Base-by-base conservation (phyloP, 2,797 vertebrate species). In the Sandelia bainsii region DNA sequence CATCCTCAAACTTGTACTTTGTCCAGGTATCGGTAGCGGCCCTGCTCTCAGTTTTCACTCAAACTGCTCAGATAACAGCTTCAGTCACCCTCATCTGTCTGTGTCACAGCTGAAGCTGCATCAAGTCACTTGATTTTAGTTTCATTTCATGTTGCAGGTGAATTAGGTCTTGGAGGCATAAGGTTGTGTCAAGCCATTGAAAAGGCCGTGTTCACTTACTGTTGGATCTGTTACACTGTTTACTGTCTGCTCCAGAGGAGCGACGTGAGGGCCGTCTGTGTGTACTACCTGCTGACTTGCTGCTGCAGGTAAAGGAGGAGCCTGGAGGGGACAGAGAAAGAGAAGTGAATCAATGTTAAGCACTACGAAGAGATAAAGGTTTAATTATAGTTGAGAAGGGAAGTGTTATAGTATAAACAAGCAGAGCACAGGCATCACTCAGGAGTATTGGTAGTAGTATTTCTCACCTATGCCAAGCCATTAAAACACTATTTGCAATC, bases 401-500 rank as follows among this genome's bases (percentile, higher is more conserved):
- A 13, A 4, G 46, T 12, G 46, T 46, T 46, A 10, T 11, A 22
- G 46, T 12, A 23, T 12, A 11, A 23, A 22, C 46, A 22, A 23
- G 20, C 11, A 23, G 2, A 5, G 9, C 23, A 11, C 13, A 62
- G 34, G 53, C 13, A 49, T 25, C 54, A 48, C 27, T 62, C 39
- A 79, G 74, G 63, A 78, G 79, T 75, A 62, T 27, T 49, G 32
- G 62, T 22, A 25, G 20, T 32, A 37, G 40, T 25, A 27, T 60
- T 60, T 44, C 68, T 72, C 58, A 50, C 73, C 62, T 52, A 5
- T 57, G 59, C 11, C 51, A 25, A 66, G 60, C 57, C 52, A 85
- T 88, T 87, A 86, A 86, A 87, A 83, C 76, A 68, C 64, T 23
- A 75, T 89, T 88, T 80, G 62, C n/a, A 11, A 8, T 34, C 17